Evolutionary conservation across 2,888 invertebrate species (phyloP).

Genomic region (Thysanoteuthis rhombus): DNA sequence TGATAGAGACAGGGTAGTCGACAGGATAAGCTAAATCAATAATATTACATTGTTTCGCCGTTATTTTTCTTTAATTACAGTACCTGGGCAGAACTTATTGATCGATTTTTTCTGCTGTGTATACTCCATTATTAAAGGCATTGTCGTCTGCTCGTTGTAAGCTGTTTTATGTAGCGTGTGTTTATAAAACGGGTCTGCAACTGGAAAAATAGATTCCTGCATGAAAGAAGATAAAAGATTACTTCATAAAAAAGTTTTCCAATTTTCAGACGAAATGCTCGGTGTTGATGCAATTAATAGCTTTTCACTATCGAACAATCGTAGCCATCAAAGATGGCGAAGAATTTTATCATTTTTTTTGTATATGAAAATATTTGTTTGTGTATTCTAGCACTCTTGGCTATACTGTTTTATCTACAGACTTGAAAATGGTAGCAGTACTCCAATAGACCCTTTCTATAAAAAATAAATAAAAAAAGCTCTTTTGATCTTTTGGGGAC

Average conservation of each 20-base stretch:
- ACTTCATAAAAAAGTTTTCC: neutral
- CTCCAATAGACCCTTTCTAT: no score
- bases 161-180: neutral
- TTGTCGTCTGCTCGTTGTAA: neutral
- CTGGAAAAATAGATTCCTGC: neutral
- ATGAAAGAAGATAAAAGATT: neutral
- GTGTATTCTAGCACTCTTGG: no score
- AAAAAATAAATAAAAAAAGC: no score
- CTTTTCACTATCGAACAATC: neutral
- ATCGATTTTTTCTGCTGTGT: neutral
- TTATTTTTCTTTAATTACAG: neutral
- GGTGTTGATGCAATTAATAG: neutral
- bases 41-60: neutral
- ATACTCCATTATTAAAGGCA: neutral
- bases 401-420: no score
- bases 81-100: neutral
- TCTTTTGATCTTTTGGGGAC: no score
- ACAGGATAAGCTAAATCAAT: neutral
- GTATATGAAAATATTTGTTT: no score
- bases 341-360: no score
- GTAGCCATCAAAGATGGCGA: no score
- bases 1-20: neutral
- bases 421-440: no score
- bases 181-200: neutral
- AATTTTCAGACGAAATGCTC: neutral